phyloP scores from a whole-genome alignment of 2,888 invertebrate genomes.

The Phalera bucephala region DNA sequence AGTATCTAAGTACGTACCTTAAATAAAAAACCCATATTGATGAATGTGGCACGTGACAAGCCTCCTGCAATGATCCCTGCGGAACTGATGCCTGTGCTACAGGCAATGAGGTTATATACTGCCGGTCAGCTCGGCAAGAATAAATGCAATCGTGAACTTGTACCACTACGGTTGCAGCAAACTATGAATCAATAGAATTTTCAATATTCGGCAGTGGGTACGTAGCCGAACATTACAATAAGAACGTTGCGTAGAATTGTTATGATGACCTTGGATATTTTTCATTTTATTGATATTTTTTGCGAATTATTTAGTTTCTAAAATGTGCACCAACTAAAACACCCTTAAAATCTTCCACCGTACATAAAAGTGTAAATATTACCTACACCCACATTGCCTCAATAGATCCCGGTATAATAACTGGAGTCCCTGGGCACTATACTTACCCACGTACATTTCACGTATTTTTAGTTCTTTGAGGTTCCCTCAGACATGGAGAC shows the following conservation, averaged over 20 bases:
- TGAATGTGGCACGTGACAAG: conserved; percentile 25
- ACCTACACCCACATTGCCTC: too few species aligned
- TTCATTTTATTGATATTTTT: conserved; percentile 4
- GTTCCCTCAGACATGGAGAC: too few species aligned
- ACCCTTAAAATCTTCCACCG: too few species aligned
- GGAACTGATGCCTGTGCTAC: conserved; percentile 55
- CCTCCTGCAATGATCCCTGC: conserved; percentile 49
- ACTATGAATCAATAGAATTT: conserved; percentile 78
- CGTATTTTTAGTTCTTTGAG: too few species aligned
- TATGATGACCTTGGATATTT: conserved; percentile 22
- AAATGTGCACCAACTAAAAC: neutral
- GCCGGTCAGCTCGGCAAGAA: conserved; percentile 57
- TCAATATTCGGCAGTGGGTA: conserved; percentile 62
- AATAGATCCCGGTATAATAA: too few species aligned
- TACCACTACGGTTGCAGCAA: conserved; percentile 62
- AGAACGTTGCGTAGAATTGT: conserved; percentile 53
- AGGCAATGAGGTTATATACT: conserved; percentile 71
- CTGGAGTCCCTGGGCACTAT: too few species aligned
- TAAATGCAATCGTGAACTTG: conserved; percentile 69
- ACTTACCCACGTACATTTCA: too few species aligned
- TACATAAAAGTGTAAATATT: too few species aligned
- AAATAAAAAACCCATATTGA: conserved; percentile 65
- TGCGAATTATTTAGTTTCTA: neutral
- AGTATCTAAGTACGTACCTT: conserved; percentile 56
- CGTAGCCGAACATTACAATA: conserved; percentile 56